A percentile compares a stretch with the other conserved stretches of the same genome.
These are phyloP conservation scores for Harmothoe impar DNA, from an alignment of 2,888 invertebrate species.

Conservation along the genomic window DNA sequence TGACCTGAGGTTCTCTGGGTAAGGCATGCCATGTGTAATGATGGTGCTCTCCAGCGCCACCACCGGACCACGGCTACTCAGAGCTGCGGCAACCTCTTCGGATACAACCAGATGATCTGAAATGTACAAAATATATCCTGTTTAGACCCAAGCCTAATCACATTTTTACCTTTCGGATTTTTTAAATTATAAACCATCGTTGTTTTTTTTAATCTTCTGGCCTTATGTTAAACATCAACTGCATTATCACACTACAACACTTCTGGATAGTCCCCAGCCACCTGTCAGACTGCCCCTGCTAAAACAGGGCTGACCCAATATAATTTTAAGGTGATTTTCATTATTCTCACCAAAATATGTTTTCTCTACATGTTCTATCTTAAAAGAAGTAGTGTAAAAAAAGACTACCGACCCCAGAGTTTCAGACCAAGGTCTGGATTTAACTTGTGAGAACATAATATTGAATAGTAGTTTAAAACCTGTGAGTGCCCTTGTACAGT, in stretches of 20 bases:
- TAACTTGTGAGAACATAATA: too few relatives aligned
- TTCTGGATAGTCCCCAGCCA: not conserved
- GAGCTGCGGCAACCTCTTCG: constrained; percentile 86
- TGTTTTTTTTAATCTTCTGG: not conserved
- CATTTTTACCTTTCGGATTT: not conserved
- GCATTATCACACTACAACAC: not conserved
- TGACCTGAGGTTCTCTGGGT: constrained; percentile 92
- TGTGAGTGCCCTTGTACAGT: not conserved
- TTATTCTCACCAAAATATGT: too few relatives aligned
- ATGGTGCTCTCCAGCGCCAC: constrained; percentile 98
- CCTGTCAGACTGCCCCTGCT: not conserved
- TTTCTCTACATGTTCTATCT: too few relatives aligned
- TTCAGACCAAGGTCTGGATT: too few relatives aligned
- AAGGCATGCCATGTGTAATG: constrained; percentile 99
- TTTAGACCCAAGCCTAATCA: not conserved
- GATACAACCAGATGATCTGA: constrained; percentile 72
- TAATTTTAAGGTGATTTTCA: too few relatives aligned
- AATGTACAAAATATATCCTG: not conserved
- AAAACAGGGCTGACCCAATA: too few relatives aligned
- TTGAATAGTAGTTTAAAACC: too few relatives aligned
- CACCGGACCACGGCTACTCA: constrained; percentile 88
- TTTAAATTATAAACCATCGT: not conserved
- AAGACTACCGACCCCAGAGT: too few relatives aligned
- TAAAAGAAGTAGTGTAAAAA: too few relatives aligned
- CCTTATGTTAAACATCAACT: not conserved